Base-by-base conservation (phyloP, 92 coral and sea anemone species). In the Micromussa lordhowensis region DNA sequence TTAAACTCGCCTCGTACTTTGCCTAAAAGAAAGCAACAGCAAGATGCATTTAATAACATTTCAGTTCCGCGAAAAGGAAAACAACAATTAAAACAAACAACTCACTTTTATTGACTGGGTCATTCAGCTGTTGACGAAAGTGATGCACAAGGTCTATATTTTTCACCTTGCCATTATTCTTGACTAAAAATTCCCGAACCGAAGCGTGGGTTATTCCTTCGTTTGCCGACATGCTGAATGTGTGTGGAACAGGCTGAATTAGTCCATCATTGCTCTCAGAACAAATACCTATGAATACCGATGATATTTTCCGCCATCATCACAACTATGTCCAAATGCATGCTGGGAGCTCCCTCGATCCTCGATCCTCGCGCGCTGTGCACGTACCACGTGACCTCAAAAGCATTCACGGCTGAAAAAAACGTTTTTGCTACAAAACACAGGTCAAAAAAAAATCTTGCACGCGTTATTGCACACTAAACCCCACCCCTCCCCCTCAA, bases 131-230 rank as follows among this genome's bases (percentile, higher is more conserved):
- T 57, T 87, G 92, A 81, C 98, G 91, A 83, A 98, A 98, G 83
- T 98, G 98, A 59, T 94, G 94, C 40, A 98, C 96, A n/a, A 98
- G 92, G 76, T 98, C 99, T 75, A 92, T 91, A 64, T 95, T 95
- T 80, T 83, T 91, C 61, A 98, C 99, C 93, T 92, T 96, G 86
- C 98, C 96, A 82, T 93, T 89, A 75, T 96, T 96, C 77, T 92
- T 94, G 64, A 96, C 57, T 86, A 98, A 91, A 93, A 89, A 98
- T 9, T 94, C 98, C 78, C 98, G 85, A n/a, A 98, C 99, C 66
- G 96, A 87, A 22, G 91, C 95, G 79, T 83, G 88, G 22, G 96
- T 87, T n/a, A 95, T 78, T 40, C 91, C 92, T 68, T 94, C 98
- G 87, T 94, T 94, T 66, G 63, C 89, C 8, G 98, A 90, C 98